Percentiles rank a stretch among this genome's conserved stretches.
Conservation (phyloP, 2,888 invertebrate species). For the Andrena bucephala region DNA sequence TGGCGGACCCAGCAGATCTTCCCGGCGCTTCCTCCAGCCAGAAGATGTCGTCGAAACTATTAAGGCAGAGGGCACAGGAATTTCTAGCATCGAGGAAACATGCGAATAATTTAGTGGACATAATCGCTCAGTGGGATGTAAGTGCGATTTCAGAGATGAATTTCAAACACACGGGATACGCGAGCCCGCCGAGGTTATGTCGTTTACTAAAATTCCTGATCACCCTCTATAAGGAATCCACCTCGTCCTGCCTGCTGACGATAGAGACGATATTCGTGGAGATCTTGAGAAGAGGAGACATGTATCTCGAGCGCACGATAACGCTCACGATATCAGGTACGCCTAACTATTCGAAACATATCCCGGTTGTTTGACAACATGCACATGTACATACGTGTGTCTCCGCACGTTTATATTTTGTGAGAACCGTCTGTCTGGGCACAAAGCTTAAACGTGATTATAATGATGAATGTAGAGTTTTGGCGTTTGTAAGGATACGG, state of each 20-base stretch:
- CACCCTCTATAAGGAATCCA: slow-evolving; percentile 73
- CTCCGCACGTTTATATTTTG: slow-evolving; percentile 35
- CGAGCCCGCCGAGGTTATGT: slow-evolving; percentile 69
- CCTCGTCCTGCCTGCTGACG: slow-evolving; percentile 88
- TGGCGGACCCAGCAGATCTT: slow-evolving; percentile 77
- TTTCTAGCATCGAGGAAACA: slow-evolving; percentile 89
- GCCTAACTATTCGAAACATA: slow-evolving; percentile 20
- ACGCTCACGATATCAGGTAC: slow-evolving; percentile 80
- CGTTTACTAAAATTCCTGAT: slow-evolving; percentile 51
- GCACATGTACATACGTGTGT: not conserved
- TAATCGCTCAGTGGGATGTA: slow-evolving; percentile 90
- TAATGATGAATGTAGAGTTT: not conserved
- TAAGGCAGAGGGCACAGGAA: slow-evolving; percentile 90
- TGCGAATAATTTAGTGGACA: slow-evolving; percentile 89
- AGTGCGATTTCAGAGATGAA: slow-evolving; percentile 59
- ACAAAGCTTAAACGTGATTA: slow-evolving; percentile 34
- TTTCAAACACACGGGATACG: slow-evolving; percentile 11
- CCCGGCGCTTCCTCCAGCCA: slow-evolving; percentile 75
- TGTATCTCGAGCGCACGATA: slow-evolving; percentile 86
- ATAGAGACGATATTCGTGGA: slow-evolving; percentile 91
- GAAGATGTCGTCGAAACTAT: slow-evolving; percentile 88
- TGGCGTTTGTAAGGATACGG: not conserved
- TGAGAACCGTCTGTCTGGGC: slow-evolving; percentile 36
- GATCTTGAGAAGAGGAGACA: slow-evolving; percentile 89
- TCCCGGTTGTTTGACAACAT: slow-evolving; percentile 4